Base-by-base conservation (phyloP, 2,113 vertebrate species). In the Myotis yumanensis region DNA sequence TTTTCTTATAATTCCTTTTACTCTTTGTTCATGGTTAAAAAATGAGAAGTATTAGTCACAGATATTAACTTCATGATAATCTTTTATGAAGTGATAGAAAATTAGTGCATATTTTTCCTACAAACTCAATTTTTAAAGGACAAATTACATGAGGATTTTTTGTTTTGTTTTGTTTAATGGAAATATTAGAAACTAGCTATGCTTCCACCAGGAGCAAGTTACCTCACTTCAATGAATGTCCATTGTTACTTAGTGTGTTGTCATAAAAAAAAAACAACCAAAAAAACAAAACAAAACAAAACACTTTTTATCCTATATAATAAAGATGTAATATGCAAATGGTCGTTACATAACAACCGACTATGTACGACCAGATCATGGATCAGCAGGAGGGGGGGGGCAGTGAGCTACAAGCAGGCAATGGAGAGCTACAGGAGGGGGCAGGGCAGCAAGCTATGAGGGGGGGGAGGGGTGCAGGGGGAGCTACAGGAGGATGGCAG, bases 81-180 rank as follows among this genome's bases (percentile, higher is more conserved):
- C 72, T 80, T 91, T 91, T 83, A 87, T 66, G 62, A 71, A 88
- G 11, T 84, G 35, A 54, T 17, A 88, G n/a, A 11, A 93, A 77
- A 88, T 71, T 18, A 76, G 30, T 91, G 17, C 17, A 90, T 75
- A 82, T 75, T 75, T 11, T 86, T 88, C 40, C 16, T 35, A 86
- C 3, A 76, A 94, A 75, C 3, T 95, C 32, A 73, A 22, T 68
- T 57, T 90, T 59, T 32, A 81, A 84, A 66, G 25, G 32, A 22
- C 9, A 17, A 2, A 28, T 86, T 64, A 46, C 5, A 84, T 17
- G 22, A 75, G n/a, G 16, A 9, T 11, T 28, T 3, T 43, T 43
- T 86, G 25, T 68, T 84, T 83, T 66, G 30, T 8, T 86, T 18
- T 69, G 18, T 84, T 46, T 20, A 89, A 85, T 32, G 15, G 12